Evolutionary conservation across 2,888 invertebrate species (phyloP), one percentile per base, ranked within the genome.

Genomic region (Graphium colonna): DNA sequence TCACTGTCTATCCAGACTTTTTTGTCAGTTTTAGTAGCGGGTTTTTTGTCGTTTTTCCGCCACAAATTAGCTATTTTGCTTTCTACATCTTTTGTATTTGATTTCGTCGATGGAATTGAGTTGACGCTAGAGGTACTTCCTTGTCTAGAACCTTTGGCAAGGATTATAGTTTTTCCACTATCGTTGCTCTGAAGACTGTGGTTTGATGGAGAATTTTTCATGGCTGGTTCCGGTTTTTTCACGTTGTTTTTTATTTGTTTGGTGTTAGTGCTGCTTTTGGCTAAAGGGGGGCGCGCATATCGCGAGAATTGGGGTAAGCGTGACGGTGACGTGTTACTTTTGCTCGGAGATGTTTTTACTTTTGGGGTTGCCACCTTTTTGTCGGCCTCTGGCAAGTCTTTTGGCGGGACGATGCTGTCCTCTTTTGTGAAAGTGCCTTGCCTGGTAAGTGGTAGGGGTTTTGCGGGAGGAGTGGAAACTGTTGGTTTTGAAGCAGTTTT

Each of bases 391-490:
- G 80, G 84, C 41, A 83, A 65, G 53, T 83, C 78, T 63, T 78
- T 77, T 0, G 87, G 67, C 0, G 83, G 80, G 0, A 87, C 78
- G 0, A 79, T 75, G 60, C 87, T 86, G 36, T 96, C 95, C 65
- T 97, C 97, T 80, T 97, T 97, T 0, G 96, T 96, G 73, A 98
- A 98, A 0, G 98, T 98, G 10, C 96, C 96, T 78, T 98, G 97
- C 21, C 97, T 91, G 61, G 95, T 95, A 31, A 95, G 75, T 0
- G 92, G 91, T 49, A 90, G 72, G 0, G 91, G 88, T 61, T 84
- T 88, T 4, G 73, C 65, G 7, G 77, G 71, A 15, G 68, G 65
- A 1, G 76, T 60, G 5, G 81, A 75, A 41, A 77, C 69, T 1
- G 71, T 46, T 18, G 73, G 82, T 55, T 70, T 70, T 50, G 67